These are phyloP conservation scores for Scytalopus superciliaris DNA, from an alignment of 2,113 vertebrate genomes.

Conservation along the genomic window DNA sequence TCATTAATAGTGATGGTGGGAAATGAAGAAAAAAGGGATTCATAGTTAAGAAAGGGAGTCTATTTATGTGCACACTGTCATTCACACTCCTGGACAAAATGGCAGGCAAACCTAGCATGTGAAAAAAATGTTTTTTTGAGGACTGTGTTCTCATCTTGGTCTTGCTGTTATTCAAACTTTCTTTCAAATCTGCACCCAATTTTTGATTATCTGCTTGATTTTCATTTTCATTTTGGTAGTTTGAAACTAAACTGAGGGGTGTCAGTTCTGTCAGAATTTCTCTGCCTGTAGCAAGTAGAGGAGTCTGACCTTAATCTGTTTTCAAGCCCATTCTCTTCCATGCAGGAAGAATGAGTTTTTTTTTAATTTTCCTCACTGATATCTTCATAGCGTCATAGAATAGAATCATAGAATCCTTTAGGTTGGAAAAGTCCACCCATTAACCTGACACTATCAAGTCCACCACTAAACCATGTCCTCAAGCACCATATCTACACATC, in stretches of 20 bases:
- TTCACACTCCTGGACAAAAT: not conserved
- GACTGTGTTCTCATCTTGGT: not conserved
- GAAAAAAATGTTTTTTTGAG: not conserved
- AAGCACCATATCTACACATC: not conserved
- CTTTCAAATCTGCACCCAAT: not conserved
- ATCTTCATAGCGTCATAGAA: rapidly evolving
- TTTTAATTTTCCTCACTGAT: not conserved
- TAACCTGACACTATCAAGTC: not conserved
- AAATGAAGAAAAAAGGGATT: not conserved
- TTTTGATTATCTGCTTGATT: not conserved
- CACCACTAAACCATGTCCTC: not conserved
- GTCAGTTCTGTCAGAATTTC: not conserved
- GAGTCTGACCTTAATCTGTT: not conserved
- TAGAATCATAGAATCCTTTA: not conserved
- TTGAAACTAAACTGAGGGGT: not conserved
- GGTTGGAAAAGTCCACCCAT: not conserved
- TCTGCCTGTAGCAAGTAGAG: not conserved
- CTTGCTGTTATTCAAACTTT: not conserved
- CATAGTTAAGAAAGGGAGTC: not conserved
- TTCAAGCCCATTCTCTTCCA: not conserved
- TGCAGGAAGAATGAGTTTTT: not conserved
- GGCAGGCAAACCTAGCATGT: not conserved
- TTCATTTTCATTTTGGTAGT: not conserved
- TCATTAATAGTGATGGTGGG: not conserved
- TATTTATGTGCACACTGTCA: not conserved